These are phyloP conservation scores for Scaptomyza hsui DNA, from an alignment of 1,140 invertebrate genomes.

Conservation along the genomic window DNA sequence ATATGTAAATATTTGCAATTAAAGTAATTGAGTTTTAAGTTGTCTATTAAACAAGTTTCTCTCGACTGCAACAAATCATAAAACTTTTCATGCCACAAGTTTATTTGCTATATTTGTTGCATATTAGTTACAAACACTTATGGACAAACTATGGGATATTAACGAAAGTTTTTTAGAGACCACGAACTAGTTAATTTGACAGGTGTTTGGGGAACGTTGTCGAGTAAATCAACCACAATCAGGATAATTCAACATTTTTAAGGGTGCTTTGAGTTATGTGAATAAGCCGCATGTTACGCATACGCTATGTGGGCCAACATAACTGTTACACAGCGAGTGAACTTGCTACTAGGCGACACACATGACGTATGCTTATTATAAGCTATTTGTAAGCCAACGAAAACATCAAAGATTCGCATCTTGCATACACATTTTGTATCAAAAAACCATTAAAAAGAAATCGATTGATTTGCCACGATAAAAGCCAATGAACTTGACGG, in stretches of 20 bases:
- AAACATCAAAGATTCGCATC: constrained; percentile 32
- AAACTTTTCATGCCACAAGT: constrained; percentile 16
- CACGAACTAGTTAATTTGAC: too few species aligned
- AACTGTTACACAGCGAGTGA: constrained; percentile 11
- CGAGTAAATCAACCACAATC: neutral
- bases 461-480: constrained; percentile 16
- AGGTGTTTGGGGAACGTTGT: neutral
- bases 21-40: constrained; percentile 56
- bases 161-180: neutral
- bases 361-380: constrained; percentile 23
- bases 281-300: constrained; percentile 30
- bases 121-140: too few species aligned
- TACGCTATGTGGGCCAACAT: constrained; percentile 48
- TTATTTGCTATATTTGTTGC: constrained; percentile 12
- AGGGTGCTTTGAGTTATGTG: constrained; percentile 35
- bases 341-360: constrained; percentile 14
- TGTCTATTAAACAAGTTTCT: constrained; percentile 33
- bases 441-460: constrained; percentile 4
- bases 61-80: constrained; percentile 9
- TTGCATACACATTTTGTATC: constrained; percentile 18
- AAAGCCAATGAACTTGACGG: neutral
- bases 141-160: neutral
- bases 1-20: constrained; percentile 57
- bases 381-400: constrained; percentile 3
- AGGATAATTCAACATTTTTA: neutral